Conservation (phyloP, 2,888 invertebrate genomes). For the Heteromurus nitidus region DNA sequence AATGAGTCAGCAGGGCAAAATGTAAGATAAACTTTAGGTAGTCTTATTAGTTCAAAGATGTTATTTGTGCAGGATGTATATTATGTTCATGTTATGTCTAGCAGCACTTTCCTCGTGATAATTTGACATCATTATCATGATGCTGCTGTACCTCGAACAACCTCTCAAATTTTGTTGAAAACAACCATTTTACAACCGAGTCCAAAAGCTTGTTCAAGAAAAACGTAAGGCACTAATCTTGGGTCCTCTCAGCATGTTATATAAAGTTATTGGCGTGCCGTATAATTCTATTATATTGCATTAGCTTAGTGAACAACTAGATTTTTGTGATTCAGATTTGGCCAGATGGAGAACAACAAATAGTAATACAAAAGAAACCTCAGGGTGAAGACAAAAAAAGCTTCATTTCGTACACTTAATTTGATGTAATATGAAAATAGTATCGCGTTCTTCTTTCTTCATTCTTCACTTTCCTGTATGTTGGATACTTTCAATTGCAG, state of each 20-base stretch:
- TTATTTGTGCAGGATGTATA: not conserved
- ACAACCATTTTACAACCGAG: not conserved
- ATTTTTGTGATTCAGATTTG: no score
- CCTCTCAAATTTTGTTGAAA: not conserved
- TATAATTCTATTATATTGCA: no score
- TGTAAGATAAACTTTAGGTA: not conserved
- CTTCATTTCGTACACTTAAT: not conserved
- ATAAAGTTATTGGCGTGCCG: no score
- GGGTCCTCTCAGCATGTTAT: no score
- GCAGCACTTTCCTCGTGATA: not conserved
- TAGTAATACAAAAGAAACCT: not conserved
- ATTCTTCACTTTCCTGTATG: no score
- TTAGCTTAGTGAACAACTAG: no score
- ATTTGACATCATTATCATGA: not conserved
- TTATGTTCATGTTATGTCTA: not conserved
- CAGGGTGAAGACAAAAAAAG: not conserved
- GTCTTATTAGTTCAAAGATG: not conserved
- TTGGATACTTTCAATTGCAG: no score
- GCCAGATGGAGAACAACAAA: no score
- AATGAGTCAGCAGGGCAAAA: not conserved
- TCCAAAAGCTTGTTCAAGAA: slow-evolving; percentile 5
- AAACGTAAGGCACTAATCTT: not conserved
- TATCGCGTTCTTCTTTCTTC: not conserved
- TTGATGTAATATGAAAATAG: not conserved
- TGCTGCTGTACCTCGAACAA: not conserved